Evolutionary conservation across 2,888 invertebrate genomes (phyloP).

Genomic region (Metopia argyrocephala): DNA sequence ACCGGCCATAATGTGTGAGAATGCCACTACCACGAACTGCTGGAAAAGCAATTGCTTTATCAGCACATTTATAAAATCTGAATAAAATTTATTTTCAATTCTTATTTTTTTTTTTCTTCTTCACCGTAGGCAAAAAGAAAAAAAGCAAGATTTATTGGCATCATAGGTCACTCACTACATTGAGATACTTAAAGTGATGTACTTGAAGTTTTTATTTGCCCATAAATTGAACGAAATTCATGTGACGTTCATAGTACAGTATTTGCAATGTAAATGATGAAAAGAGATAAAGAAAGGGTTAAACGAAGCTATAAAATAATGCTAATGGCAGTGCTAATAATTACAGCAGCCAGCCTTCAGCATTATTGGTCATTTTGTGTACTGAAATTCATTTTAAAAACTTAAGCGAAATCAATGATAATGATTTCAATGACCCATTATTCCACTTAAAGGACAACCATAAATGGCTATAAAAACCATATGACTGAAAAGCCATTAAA

Average conservation of each 20-base stretch:
- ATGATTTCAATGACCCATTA: conserved; percentile 50
- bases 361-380: too few relatives aligned
- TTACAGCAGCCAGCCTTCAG: not conserved
- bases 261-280: not conserved
- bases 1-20: conserved; percentile 6
- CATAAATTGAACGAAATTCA: not conserved
- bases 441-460: conserved; percentile 41
- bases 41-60: conserved; percentile 31
- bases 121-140: not conserved
- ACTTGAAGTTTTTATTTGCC: conserved; percentile 17
- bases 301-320: not conserved
- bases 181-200: not conserved
- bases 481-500: conserved; percentile 30
- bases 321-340: not conserved
- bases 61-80: conserved; percentile 19
- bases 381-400: too few relatives aligned
- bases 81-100: conserved; percentile 13
- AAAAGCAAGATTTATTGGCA: too few relatives aligned
- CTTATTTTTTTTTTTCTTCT: not conserved
- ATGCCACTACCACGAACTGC: not conserved
- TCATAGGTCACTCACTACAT: too few relatives aligned
- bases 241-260: conserved; percentile 25
- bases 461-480: conserved; percentile 54
- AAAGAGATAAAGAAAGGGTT: not conserved
- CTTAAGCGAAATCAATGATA: not conserved